phyloP scores from a whole-genome alignment of 2,113 vertebrate species.

The Chiloscyllium plagiosum region DNA sequence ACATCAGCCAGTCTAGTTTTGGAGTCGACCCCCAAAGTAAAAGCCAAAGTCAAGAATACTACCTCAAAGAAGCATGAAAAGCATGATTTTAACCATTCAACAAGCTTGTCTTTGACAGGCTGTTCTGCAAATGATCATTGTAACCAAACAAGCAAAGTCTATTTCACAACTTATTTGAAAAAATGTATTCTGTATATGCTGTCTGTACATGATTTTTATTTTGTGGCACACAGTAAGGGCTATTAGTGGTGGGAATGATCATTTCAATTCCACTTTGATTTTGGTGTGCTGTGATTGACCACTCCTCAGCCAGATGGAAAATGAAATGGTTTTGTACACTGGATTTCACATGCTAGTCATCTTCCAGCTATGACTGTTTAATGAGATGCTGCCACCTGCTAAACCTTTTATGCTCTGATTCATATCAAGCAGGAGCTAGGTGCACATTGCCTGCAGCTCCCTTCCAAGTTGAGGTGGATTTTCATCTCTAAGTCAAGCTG shows the following conservation, averaged over 20 bases:
- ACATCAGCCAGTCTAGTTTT: background rate
- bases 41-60: background rate
- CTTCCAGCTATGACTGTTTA: background rate
- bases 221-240: background rate
- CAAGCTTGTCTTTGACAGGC: background rate
- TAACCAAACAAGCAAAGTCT: background rate
- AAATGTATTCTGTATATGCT: background rate
- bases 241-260: background rate
- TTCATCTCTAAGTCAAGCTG: background rate
- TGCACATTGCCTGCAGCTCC: background rate
- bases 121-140: background rate
- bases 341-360: background rate
- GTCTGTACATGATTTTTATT: background rate
- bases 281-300: background rate
- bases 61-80: background rate
- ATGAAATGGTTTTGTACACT: background rate
- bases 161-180: background rate
- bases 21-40: background rate
- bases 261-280: background rate
- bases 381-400: background rate
- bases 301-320: background rate
- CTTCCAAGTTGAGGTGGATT: background rate
- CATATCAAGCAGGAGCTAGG: background rate
- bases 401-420: background rate
- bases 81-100: background rate